These are phyloP conservation scores for Aselliscus stoliczkanus DNA, from an alignment of 2,797 vertebrate species.

Conservation along the genomic window DNA sequence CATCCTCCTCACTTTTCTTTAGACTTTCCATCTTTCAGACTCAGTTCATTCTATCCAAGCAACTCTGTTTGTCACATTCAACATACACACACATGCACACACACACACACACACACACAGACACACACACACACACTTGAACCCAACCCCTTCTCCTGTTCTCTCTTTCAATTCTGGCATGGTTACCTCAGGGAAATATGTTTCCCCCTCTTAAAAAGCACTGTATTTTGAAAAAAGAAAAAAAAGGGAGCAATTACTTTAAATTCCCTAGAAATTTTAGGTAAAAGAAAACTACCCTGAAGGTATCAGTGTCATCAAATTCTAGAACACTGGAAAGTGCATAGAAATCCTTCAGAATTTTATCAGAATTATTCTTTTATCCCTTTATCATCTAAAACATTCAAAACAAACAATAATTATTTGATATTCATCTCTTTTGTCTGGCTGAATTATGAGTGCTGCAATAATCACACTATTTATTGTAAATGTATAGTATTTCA, in stretches of 20 bases:
- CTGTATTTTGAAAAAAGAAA: background rate
- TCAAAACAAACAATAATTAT: background rate
- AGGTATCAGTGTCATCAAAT: background rate
- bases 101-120: background rate
- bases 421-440: background rate
- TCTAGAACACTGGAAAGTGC: background rate
- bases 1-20: background rate
- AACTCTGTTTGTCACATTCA: background rate
- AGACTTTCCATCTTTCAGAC: background rate
- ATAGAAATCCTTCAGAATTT: background rate
- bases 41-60: background rate
- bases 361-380: background rate
- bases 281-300: conserved; percentile 10
- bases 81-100: background rate
- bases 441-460: background rate
- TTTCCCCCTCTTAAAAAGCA: background rate
- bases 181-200: background rate
- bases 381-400: background rate
- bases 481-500: background rate
- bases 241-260: background rate
- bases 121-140: background rate
- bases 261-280: background rate
- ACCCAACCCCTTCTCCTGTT: background rate
- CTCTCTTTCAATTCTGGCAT: background rate
- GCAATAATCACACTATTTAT: background rate